Evolutionary conservation across 2,797 vertebrate genomes (phyloP), one percentile per base, ranked within the genome.

Genomic region (Poliocrania exsul): DNA sequence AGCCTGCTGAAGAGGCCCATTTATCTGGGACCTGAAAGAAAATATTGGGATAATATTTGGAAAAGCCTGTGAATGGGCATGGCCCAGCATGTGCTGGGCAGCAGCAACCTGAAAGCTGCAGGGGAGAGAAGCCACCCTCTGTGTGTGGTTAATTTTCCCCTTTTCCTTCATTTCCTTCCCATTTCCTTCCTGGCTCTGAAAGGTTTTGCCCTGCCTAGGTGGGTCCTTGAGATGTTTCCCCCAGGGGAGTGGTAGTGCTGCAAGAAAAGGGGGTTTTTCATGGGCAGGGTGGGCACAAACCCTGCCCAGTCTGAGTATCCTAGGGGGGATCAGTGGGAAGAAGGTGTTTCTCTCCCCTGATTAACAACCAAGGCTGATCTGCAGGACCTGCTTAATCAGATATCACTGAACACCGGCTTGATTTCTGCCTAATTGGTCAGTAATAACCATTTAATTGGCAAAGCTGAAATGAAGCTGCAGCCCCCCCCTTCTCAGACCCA

Each of bases 121-220:
- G 0, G 9, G 65, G 56, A 13, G 49, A 40, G 71, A 69, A 83
- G 46, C 75, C 54, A 62, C 79, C 82, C 90, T 90, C 82, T 50
- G 58, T 1, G 24, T 62, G 61, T 47, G 56, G 86, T 51, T 81
- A 16, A 69, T 95, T 92, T 95, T 38, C 90, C 70, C 62, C 78
- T 86, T 95, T 90, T 61, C 80, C 51, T 24, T 94, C 62, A 90
- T 92, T 95, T 95, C 91, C 93, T 94, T 87, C 85, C 85, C 90
- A 78, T 95, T 96, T 96, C 90, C 82, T 91, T 75, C 79, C 78
- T 0, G 0, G 23, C 61, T 88, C 73, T 13, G 2, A n/a, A 92
- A 92, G 50, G 37, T 60, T 90, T 82, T 60, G 47, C 58, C 3
- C 0, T 54, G 18, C 51, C 67, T 20, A 18, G 64, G 26, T 54